Evolutionary conservation across 2,888 invertebrate genomes (phyloP).

Genomic region (Epiblema foenella): DNA sequence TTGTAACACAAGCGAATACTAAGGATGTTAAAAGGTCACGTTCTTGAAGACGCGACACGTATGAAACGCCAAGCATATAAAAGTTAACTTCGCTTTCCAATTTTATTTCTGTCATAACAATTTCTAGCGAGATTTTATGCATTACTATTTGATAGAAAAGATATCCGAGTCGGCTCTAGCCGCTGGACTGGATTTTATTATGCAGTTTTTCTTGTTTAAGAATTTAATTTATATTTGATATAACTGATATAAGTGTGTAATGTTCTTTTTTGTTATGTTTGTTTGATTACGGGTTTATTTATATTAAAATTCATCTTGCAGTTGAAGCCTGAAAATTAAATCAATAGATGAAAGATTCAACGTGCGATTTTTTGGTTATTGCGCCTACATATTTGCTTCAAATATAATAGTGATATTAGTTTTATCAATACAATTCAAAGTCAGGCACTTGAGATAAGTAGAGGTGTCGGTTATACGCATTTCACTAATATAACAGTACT

Average conservation of each 20-base stretch:
- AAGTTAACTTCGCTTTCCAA: constrained; percentile 25
- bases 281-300: too few relatives aligned
- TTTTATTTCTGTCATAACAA: constrained; percentile 27
- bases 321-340: too few relatives aligned
- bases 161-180: background rate
- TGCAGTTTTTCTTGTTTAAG: background rate
- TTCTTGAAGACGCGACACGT: constrained; percentile 34
- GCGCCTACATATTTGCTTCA: too few relatives aligned
- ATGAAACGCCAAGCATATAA: constrained; percentile 17
- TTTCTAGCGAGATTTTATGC: constrained; percentile 23
- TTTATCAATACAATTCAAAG: too few relatives aligned
- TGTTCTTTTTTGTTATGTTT: too few relatives aligned
- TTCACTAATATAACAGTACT: background rate
- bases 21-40: constrained; percentile 34
- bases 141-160: constrained; percentile 13
- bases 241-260: too few relatives aligned
- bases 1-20: background rate
- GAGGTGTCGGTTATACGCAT: background rate
- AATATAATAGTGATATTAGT: too few relatives aligned
- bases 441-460: too few relatives aligned
- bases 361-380: too few relatives aligned
- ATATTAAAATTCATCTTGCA: too few relatives aligned
- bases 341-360: too few relatives aligned
- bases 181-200: background rate
- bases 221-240: background rate